phyloP scores from a whole-genome alignment of 2,113 vertebrate species.

The Caracal caracal region DNA sequence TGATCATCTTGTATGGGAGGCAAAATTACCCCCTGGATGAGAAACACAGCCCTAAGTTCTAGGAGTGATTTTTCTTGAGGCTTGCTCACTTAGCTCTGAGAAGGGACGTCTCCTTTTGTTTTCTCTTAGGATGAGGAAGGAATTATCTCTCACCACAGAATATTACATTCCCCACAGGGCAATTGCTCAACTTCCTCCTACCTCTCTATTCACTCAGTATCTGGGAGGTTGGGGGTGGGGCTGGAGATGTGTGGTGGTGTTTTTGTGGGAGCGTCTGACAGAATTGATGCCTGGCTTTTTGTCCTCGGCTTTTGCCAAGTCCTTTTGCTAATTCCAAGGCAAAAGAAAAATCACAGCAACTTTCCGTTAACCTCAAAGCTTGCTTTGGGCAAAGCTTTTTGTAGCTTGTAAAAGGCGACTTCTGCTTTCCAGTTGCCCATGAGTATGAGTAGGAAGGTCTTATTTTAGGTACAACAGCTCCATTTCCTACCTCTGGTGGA shows the following conservation, averaged over 20 bases:
- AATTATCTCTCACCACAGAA: slow-evolving; percentile 19
- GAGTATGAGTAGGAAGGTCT: slow-evolving; percentile 9
- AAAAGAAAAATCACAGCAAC: background rate
- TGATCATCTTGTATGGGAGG: background rate
- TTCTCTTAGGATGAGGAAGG: background rate
- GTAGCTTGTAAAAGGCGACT: background rate
- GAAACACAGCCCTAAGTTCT: background rate
- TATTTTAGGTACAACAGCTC: background rate
- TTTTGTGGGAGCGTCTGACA: background rate
- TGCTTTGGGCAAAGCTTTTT: background rate
- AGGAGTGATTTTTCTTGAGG: background rate
- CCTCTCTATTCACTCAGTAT: background rate
- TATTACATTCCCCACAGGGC: background rate
- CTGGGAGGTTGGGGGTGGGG: background rate
- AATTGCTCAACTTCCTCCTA: slow-evolving; percentile 53
- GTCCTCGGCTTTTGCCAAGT: background rate
- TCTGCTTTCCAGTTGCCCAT: background rate
- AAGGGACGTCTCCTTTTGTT: background rate
- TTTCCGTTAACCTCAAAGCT: slow-evolving; percentile 9
- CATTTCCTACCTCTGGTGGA: background rate
- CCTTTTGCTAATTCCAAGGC: background rate
- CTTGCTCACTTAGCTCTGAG: background rate
- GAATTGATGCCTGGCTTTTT: background rate
- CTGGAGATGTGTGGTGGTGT: background rate
- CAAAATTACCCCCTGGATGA: background rate